phyloP scores from a whole-genome alignment of 30 jellyfish, hydroid and myxozoan genomes.

The Morbakka virulenta region DNA sequence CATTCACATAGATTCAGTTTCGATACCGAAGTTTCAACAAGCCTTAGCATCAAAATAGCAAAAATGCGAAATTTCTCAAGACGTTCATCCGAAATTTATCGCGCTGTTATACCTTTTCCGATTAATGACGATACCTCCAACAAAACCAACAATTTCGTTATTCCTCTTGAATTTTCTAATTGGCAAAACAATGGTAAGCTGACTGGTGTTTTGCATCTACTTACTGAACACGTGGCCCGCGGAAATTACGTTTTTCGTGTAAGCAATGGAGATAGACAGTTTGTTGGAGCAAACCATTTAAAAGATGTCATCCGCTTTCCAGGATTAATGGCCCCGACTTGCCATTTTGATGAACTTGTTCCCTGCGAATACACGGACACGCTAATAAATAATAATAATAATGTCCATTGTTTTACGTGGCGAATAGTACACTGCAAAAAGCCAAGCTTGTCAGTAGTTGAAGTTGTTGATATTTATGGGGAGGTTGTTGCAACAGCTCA shows the following conservation, averaged over 20 bases:
- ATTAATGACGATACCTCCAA: constrained; percentile 15
- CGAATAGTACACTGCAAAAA: constrained; percentile 49
- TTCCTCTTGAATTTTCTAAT: neutral
- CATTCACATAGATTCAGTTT: constrained; percentile 1
- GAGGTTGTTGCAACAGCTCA: constrained; percentile 54
- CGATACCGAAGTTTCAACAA: constrained; percentile 19
- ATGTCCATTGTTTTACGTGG: constrained; percentile 37
- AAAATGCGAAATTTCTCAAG: constrained; percentile 19
- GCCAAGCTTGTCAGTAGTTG: constrained; percentile 55
- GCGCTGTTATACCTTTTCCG: constrained; percentile 21
- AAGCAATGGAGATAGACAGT: neutral
- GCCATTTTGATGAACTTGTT: constrained; percentile 4
- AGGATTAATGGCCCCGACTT: constrained; percentile 30
- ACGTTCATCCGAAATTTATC: constrained; percentile 22
- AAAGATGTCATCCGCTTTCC: constrained; percentile 15
- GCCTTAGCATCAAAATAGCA: no score
- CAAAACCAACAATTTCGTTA: constrained; percentile 11
- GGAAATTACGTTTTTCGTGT: neutral
- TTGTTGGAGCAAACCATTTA: constrained; percentile 23
- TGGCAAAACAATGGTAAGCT: no score
- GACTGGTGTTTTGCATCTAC: no score
- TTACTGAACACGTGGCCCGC: no score
- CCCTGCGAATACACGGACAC: constrained; percentile 47
- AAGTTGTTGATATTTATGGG: constrained; percentile 35
- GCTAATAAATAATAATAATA: constrained; percentile 16